A percentile compares a stretch with the other conserved stretches of the same genome.
These are phyloP conservation scores for Ceyx cyanopectus DNA, from an alignment of 2,113 vertebrate genomes.

Conservation along the genomic window DNA sequence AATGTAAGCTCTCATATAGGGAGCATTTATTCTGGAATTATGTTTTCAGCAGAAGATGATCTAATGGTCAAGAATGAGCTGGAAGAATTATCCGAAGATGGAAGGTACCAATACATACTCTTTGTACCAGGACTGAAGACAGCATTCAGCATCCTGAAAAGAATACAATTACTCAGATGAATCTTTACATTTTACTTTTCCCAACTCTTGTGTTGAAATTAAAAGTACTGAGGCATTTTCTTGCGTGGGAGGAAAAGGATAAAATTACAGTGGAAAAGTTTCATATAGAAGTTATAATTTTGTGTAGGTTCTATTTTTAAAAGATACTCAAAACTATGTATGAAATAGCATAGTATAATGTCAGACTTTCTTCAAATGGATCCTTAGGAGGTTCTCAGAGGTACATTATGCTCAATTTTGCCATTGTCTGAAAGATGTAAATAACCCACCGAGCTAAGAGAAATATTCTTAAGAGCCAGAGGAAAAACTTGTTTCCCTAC, in stretches of 20 bases:
- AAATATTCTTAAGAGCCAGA: neutral
- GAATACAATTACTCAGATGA: neutral
- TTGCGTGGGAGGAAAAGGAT: neutral
- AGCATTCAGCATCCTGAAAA: neutral
- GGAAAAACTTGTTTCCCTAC: neutral
- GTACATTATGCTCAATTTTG: neutral
- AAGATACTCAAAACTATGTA: neutral
- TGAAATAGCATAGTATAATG: neutral
- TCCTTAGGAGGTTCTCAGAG: neutral
- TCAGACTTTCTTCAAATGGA: neutral
- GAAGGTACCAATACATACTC: neutral
- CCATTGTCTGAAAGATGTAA: neutral
- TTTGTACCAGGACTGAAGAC: neutral
- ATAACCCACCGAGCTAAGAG: neutral
- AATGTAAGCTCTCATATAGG: neutral
- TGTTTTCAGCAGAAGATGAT: neutral
- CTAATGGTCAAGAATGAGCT: neutral
- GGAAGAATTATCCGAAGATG: neutral
- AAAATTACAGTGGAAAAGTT: neutral
- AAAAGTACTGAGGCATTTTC: neutral
- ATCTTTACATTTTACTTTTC: neutral
- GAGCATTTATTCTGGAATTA: neutral
- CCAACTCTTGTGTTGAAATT: neutral
- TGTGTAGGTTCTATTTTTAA: neutral
- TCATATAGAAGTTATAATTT: neutral